Evolutionary conservation across 2,797 vertebrate genomes (phyloP).

Genomic region (Phylloscopus collybita): DNA sequence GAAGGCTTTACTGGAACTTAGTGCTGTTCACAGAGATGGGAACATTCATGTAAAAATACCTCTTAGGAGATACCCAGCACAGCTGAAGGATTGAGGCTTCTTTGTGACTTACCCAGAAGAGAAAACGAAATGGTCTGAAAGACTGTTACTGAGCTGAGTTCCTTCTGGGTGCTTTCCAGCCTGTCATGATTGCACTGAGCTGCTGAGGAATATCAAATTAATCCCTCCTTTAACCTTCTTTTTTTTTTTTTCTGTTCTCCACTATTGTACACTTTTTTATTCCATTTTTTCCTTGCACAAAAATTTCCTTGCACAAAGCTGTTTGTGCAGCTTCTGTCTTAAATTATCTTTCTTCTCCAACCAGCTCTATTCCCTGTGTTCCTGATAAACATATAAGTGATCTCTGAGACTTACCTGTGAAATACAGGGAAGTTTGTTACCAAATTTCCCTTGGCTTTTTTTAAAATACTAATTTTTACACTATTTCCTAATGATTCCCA

Average conservation of each 20-base stretch:
- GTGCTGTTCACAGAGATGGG: not conserved
- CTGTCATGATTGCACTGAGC: not conserved
- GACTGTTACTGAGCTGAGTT: not conserved
- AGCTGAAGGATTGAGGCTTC: not conserved
- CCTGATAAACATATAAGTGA: not conserved
- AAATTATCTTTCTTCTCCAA: not conserved
- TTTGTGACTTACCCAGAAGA: not conserved
- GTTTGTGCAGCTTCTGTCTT: not conserved
- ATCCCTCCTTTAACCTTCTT: not conserved
- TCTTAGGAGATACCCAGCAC: not conserved
- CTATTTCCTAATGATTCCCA: not conserved
- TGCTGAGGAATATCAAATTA: not conserved
- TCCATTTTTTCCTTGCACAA: not conserved
- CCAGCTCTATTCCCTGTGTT: not conserved
- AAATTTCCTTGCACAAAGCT: not conserved
- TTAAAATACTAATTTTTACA: not conserved
- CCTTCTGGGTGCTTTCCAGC: not conserved
- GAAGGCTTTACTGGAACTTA: not conserved
- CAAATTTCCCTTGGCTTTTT: not conserved
- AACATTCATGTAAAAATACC: not conserved
- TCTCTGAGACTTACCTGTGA: not conserved
- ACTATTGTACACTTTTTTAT: not conserved
- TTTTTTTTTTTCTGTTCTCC: not conserved
- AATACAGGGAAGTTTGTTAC: not conserved
- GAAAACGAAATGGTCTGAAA: not conserved